Evolutionary conservation across 30 jellyfish, hydroid and myxozoan genomes (phyloP), one percentile per base, ranked within the genome.

Genomic region (Aurelia coerulea): DNA sequence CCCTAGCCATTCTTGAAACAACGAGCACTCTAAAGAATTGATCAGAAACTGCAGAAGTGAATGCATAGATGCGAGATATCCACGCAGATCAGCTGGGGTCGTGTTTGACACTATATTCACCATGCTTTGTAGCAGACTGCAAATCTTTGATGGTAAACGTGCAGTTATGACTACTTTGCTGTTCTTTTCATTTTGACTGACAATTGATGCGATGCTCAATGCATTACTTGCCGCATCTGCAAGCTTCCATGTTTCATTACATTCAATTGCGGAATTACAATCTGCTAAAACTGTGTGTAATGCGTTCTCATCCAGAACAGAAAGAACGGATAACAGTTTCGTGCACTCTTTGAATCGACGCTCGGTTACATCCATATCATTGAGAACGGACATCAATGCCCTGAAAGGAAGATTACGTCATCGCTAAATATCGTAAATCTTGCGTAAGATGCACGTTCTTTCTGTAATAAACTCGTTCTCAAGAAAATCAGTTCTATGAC

Each of bases 1-100:
- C 31, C 89, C 89, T 1, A 79, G 19, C 89, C 89, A 79, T 52
- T 79, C 80, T 56, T 79, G 65, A 42, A 79, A 79, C 23, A 54
- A 59, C 9, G 13, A 34, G 39, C 50, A 39, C 13, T 50, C 17
- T 35, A 79, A 33, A 13, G 89, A 69, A 63, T 51, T 4, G 34
- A 37, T 58, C 18, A 79, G 75, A 37, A 37, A 65, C 29, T 46
- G 34, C 2, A 79, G 73, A 23, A 79, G 78, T 56, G 33, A 13
- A 79, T 35, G 32, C 73, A 79, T 33, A 0, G 89, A 79, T 23
- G 73, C 65, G 33, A 79, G 64, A 50, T 35, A 63, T 2, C 73
- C 62, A 41, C n/a, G 68, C 23, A 79, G 89, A 41, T 64, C 51
- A 10, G 33, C 63, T 79, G 72, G 35, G 5, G 59, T 46, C 7